Conservation (phyloP, 2,888 invertebrate species). For the Ophioninae sp. region DNA sequence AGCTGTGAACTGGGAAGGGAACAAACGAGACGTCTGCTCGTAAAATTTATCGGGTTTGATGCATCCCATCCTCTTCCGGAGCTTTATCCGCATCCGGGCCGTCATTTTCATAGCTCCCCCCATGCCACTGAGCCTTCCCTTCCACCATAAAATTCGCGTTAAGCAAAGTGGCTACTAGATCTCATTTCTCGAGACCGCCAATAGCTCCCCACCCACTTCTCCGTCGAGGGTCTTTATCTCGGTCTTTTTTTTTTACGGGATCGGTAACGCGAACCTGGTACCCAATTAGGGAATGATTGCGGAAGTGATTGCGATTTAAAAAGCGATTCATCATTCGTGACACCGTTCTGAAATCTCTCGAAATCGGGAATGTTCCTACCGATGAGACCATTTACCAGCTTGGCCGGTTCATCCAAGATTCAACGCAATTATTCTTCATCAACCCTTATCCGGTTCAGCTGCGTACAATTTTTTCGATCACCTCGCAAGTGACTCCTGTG, state of each 20-base stretch:
- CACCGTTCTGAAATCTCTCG: not conserved
- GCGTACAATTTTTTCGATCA: not conserved
- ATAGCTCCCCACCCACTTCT: not conserved
- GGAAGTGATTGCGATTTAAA: conserved; percentile 67
- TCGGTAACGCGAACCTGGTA: conserved; percentile 50
- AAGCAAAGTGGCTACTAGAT: conserved; percentile 72
- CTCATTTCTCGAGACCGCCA: conserved; percentile 50
- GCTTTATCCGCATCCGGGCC: not conserved
- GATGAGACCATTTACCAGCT: not conserved
- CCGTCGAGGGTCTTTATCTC: conserved; percentile 10
- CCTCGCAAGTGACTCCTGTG: not conserved
- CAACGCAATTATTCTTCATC: not conserved
- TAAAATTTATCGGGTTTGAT: conserved; percentile 72
- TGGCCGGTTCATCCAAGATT: not conserved
- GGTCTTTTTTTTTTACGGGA: not conserved
- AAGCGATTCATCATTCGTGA: conserved; percentile 54
- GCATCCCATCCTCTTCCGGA: conserved; percentile 60
- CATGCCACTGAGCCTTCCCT: conserved; percentile 14
- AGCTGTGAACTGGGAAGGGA: not conserved
- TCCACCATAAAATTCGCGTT: conserved; percentile 72
- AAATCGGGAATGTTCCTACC: not conserved
- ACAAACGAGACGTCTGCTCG: conserved; percentile 57
- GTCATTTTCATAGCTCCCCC: conserved; percentile 7
- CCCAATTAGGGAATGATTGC: conserved; percentile 73
- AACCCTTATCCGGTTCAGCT: not conserved